Base-by-base conservation (phyloP, 2,113 vertebrate species). In the Oreochromis tanganicae region DNA sequence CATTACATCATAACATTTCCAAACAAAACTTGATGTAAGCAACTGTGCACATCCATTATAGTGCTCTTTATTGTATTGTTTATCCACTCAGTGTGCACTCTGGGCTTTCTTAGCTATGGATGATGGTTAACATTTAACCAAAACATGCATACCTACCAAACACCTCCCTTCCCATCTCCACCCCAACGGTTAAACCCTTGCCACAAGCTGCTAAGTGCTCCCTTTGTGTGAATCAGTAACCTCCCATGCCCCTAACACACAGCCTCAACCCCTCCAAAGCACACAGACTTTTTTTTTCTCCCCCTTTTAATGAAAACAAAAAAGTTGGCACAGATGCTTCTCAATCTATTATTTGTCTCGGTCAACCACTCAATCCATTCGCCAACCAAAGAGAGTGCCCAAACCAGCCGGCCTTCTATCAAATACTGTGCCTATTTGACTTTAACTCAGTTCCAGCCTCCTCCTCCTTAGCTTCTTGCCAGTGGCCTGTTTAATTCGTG, bases 401-500 rank as follows among this genome's bases (percentile, higher is more conserved):
- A 48, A 52, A 83, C 75, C 52, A 56, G 52, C 57, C 87, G 6
- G 24, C 24, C 80, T 56, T 48, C 85, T 36, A 27, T 91, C 75
- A 86, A 50, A 89, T 85, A 59, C 48, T 14, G 59, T 80, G 73
- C 87, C 84, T 91, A 59, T 87, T 87, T 85, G 80, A 87, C 75
- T 91, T 93, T 71, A 88, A 80, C 88, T 83, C 85, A 21, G 27
- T 75, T 89, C 89, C 84, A 79, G 38, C 87, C 90, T 63, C 87
- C 91, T 86, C 90, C 85, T 87, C 86, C 85, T 88, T 54, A 86
- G 80, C 81, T 89, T 61, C 81, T 79, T 94, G 91, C 92, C 91
- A 89, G 90, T 59, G 79, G 83, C 83, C 89, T 93, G 91, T 90
- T 93, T 91, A 92, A 91, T 90, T 93, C 86, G 85, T 61, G 75